These are phyloP conservation scores for Pseudoatta argentina DNA, from an alignment of 1,140 invertebrate genomes.

Conservation along the genomic window DNA sequence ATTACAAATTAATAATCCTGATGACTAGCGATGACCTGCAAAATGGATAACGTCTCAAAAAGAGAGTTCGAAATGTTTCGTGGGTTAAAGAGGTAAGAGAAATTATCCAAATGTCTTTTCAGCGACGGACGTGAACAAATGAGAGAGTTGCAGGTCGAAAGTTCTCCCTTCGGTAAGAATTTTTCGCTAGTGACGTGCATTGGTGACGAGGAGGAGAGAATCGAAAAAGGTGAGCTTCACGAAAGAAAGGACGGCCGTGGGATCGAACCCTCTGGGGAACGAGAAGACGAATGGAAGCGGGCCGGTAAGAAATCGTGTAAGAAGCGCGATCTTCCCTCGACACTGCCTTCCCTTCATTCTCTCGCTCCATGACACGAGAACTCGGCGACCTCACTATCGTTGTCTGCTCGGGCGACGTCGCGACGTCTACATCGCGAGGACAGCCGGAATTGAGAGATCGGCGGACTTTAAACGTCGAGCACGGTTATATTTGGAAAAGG, in stretches of 20 bases:
- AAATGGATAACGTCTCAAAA: background rate
- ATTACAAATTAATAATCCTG: slow-evolving; percentile 15
- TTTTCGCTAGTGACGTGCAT: slow-evolving; percentile 33
- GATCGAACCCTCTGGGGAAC: slow-evolving; percentile 34
- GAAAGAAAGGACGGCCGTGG: slow-evolving; percentile 42
- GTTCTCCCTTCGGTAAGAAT: slow-evolving; percentile 49
- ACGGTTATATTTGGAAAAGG: slow-evolving; percentile 18
- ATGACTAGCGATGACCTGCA: background rate
- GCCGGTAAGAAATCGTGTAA: slow-evolving; percentile 54
- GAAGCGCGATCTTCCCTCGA: slow-evolving; percentile 38
- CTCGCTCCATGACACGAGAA: slow-evolving; percentile 47
- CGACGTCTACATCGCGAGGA: slow-evolving; percentile 55
- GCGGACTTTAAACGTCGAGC: slow-evolving; percentile 41
- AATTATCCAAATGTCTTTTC: slow-evolving; percentile 67
- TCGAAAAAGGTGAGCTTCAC: slow-evolving; percentile 56
- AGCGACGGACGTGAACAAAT: slow-evolving; percentile 63
- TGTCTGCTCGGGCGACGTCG: slow-evolving; percentile 43
- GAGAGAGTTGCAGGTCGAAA: slow-evolving; percentile 33
- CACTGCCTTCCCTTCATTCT: slow-evolving; percentile 31
- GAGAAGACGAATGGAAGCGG: slow-evolving; percentile 65
- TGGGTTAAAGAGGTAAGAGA: slow-evolving; percentile 53
- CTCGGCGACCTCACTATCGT: slow-evolving; percentile 51
- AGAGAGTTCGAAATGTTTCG: background rate
- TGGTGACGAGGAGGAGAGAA: background rate
- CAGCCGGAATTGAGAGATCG: slow-evolving; percentile 35